phyloP scores from a whole-genome alignment of 2,113 vertebrate species.

The Macaca nemestrina region DNA sequence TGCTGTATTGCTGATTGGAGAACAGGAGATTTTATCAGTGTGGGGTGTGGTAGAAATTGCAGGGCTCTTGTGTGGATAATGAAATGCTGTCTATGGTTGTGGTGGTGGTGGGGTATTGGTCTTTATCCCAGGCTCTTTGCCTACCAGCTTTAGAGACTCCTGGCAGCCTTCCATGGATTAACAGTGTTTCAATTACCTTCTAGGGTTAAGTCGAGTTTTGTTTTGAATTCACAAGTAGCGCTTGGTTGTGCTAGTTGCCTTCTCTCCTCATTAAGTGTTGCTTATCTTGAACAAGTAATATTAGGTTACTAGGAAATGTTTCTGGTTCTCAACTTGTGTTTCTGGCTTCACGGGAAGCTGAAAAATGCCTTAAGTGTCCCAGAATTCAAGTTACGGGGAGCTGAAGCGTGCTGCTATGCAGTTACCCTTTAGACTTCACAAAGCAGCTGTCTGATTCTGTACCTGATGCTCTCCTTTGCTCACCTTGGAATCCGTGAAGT shows the following conservation, averaged over 20 bases:
- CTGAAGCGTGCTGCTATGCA: not conserved
- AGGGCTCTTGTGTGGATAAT: not conserved
- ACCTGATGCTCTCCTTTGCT: not conserved
- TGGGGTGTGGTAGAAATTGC: not conserved
- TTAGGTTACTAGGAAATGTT: not conserved
- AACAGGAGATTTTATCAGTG: not conserved
- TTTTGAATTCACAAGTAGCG: too few species aligned
- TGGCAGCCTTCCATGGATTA: too few species aligned
- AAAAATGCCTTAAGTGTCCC: not conserved
- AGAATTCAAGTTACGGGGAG: not conserved
- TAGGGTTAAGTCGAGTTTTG: not conserved
- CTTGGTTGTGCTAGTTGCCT: not conserved
- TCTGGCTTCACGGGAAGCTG: not conserved
- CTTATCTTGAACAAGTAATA: not conserved
- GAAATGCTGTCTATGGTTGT: not conserved
- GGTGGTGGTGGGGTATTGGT: rapidly evolving
- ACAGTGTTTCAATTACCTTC: not conserved
- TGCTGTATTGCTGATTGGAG: not conserved
- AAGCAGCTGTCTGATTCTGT: not conserved
- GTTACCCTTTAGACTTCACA: not conserved
- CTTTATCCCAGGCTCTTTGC: not conserved
- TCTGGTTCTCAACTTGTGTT: not conserved
- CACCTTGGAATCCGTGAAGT: not conserved
- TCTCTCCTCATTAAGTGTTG: not conserved
- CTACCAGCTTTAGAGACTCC: not conserved